Conservation (phyloP, 2,888 invertebrate genomes). For the Dugesia japonica region DNA sequence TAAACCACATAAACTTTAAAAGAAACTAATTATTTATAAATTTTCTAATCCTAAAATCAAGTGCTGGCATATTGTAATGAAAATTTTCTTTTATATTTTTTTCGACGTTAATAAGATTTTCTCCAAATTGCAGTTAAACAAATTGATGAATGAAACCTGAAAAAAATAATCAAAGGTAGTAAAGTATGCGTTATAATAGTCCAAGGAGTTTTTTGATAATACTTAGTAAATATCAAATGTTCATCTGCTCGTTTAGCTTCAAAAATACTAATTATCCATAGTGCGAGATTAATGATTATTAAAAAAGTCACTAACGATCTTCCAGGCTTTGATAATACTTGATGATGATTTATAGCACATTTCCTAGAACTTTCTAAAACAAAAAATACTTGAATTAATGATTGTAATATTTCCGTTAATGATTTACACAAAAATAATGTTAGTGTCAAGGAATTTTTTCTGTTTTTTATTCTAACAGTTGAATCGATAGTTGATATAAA, state of each 20-base stretch:
- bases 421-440: conserved; percentile 6
- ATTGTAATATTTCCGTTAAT: conserved; percentile 39
- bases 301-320: conserved; percentile 55
- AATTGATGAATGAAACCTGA: conserved; percentile 46
- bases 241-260: conserved; percentile 55
- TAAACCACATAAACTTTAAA: no score
- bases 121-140: conserved; percentile 47
- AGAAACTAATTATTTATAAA: no score
- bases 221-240: conserved; percentile 52
- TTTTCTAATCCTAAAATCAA: no score
- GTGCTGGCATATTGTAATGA: no score
- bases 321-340: conserved; percentile 49
- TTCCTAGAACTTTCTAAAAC: conserved; percentile 38
- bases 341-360: conserved; percentile 44
- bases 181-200: conserved; percentile 55
- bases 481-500: conserved; percentile 40
- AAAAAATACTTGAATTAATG: conserved; percentile 39
- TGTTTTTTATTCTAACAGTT: not conserved
- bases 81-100: no score
- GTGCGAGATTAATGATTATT: conserved; percentile 54
- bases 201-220: conserved; percentile 56
- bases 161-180: conserved; percentile 53
- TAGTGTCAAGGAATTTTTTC: not conserved
- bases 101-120: conserved; percentile 42
- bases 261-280: conserved; percentile 57